Percentiles rank a stretch among this genome's conserved stretches.
These are phyloP conservation scores for Cervus canadensis DNA, from an alignment of 2,113 vertebrate genomes.

Conservation along the genomic window DNA sequence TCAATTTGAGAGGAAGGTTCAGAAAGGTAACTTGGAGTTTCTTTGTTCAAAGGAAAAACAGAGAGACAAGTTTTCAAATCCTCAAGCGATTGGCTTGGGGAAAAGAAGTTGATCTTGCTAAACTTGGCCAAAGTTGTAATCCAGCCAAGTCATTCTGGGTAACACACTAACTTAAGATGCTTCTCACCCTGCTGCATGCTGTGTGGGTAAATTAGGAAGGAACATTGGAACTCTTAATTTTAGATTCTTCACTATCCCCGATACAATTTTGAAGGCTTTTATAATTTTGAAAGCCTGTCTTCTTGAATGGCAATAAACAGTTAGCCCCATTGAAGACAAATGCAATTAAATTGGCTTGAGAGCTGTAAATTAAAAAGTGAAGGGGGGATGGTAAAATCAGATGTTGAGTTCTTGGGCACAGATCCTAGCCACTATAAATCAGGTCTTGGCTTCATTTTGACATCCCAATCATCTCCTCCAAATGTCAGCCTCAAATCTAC, in stretches of 20 bases:
- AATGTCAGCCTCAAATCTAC: neutral
- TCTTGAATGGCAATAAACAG: conserved; percentile 34
- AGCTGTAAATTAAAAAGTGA: neutral
- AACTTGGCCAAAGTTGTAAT: conserved; percentile 50
- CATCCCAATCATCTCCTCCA: neutral
- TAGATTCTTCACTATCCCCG: neutral
- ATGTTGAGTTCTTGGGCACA: conserved; percentile 1
- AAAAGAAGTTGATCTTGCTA: conserved; percentile 24
- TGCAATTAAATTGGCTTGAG: conserved; percentile 24
- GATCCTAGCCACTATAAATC: conserved; percentile 32
- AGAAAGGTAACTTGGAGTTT: conserved; percentile 51
- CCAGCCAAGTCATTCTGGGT: conserved; percentile 6
- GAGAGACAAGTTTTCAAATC: conserved; percentile 17
- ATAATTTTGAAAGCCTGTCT: conserved; percentile 19
- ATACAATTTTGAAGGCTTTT: conserved; percentile 4
- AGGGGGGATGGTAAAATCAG: neutral
- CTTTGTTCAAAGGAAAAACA: conserved; percentile 51
- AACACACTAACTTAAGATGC: neutral
- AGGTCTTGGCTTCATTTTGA: conserved; percentile 20
- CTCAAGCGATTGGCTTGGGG: conserved; percentile 43
- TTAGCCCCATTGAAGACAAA: conserved; percentile 27
- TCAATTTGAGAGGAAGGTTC: conserved; percentile 38
- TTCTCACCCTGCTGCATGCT: neutral
- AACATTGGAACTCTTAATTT: neutral
- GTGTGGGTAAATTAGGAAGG: neutral